phyloP scores from a whole-genome alignment of 2,113 vertebrate genomes.

The Onychostruthus taczanowskii region DNA sequence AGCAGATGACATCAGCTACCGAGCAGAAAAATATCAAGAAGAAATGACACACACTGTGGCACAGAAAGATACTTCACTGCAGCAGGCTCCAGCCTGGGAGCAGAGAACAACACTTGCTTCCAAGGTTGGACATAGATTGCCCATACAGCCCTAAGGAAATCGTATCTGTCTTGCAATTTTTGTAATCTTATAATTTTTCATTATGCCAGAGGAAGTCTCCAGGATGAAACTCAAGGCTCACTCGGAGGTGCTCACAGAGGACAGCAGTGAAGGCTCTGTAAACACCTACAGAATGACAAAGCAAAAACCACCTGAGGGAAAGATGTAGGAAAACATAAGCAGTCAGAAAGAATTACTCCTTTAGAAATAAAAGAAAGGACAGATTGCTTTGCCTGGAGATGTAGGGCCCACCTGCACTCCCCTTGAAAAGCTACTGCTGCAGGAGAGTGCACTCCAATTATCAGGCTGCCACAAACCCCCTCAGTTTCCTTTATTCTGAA shows the following conservation, averaged over 20 bases:
- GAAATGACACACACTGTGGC: background rate
- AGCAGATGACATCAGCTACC: conserved; percentile 10
- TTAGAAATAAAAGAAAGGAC: conserved; percentile 3
- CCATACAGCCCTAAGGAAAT: background rate
- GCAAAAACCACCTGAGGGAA: background rate
- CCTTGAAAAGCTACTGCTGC: background rate
- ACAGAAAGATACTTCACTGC: conserved; percentile 10
- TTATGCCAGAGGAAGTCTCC: background rate
- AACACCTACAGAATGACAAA: background rate
- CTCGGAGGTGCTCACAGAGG: background rate
- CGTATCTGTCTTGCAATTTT: background rate
- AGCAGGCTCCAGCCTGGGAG: background rate
- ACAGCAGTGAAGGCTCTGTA: background rate
- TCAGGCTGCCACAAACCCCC: background rate
- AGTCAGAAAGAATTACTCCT: background rate
- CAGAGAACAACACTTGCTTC: background rate
- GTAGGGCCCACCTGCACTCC: background rate
- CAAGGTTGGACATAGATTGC: background rate
- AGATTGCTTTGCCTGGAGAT: background rate
- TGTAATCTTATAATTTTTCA: background rate
- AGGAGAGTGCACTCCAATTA: background rate
- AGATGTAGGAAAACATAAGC: background rate
- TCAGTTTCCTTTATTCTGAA: background rate
- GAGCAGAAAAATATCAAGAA: conserved; percentile 17
- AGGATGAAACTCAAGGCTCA: background rate